Conservation (phyloP, 2,888 invertebrate species). For the Ctena decussata region DNA sequence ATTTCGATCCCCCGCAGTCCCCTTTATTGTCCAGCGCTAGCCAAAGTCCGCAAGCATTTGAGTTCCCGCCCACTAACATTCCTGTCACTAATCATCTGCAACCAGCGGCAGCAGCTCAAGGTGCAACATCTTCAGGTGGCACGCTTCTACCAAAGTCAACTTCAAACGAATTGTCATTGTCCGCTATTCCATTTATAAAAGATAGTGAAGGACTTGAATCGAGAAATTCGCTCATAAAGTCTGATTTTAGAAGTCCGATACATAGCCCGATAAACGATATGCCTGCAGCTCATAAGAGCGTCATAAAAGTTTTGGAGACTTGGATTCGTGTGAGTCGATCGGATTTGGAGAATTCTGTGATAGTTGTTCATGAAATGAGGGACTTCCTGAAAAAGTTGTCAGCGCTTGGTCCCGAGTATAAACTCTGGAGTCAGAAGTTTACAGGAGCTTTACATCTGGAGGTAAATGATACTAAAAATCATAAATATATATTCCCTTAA, state of each 20-base stretch:
- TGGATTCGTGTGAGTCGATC: conserved; percentile 84
- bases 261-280: conserved; percentile 78
- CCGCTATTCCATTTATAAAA: not conserved
- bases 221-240: conserved; percentile 32
- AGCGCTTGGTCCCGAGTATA: conserved; percentile 88
- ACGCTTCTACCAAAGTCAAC: not conserved
- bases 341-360: conserved; percentile 82
- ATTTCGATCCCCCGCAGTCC: conserved; percentile 85
- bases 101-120: conserved; percentile 6
- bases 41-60: conserved; percentile 80
- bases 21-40: conserved; percentile 80
- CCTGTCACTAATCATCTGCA: conserved; percentile 49
- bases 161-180: not conserved
- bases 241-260: conserved; percentile 60
- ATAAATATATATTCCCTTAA: no score
- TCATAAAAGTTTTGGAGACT: conserved; percentile 85
- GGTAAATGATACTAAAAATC: conserved; percentile 75
- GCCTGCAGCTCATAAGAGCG: conserved; percentile 82
- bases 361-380: conserved; percentile 88
- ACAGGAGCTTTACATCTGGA: conserved; percentile 81
- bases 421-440: conserved; percentile 87
- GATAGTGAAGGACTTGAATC: conserved; percentile 47
- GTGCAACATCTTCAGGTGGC: not conserved
- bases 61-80: conserved; percentile 72
- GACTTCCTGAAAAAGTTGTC: conserved; percentile 88